Conservation (phyloP, 1,140 invertebrate species). For the Pseudomyrmex sp. region DNA sequence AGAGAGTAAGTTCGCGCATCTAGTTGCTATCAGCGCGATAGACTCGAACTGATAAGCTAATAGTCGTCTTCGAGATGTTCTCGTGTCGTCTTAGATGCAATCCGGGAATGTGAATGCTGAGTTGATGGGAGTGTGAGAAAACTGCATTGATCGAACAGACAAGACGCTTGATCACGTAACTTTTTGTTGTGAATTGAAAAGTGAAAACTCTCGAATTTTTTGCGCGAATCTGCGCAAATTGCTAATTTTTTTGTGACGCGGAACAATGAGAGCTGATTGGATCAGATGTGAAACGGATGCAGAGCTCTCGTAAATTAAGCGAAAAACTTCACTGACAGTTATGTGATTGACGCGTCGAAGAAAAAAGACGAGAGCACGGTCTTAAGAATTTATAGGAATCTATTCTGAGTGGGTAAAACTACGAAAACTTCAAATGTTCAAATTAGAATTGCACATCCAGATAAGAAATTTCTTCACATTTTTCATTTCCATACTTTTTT, state of each 20-base stretch:
- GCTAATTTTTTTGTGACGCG: slow-evolving; percentile 21
- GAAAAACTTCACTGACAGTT: slow-evolving; percentile 24
- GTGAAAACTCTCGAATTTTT: slow-evolving; percentile 37
- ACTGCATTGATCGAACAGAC: slow-evolving; percentile 9
- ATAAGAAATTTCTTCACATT: background rate
- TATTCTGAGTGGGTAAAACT: background rate
- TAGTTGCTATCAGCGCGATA: slow-evolving; percentile 16
- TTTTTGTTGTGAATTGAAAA: slow-evolving; percentile 8
- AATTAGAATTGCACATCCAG: background rate
- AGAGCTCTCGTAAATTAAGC: slow-evolving; percentile 1
- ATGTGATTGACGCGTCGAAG: slow-evolving; percentile 11
- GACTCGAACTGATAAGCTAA: slow-evolving; percentile 45
- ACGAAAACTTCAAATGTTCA: slow-evolving; percentile 32
- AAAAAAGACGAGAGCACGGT: background rate
- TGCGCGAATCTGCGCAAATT: slow-evolving; percentile 13
- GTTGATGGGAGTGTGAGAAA: background rate
- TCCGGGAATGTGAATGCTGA: slow-evolving; percentile 4
- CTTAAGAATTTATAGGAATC: slow-evolving; percentile 30
- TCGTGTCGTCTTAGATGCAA: background rate
- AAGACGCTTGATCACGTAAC: background rate
- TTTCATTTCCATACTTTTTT: background rate
- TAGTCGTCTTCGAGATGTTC: slow-evolving; percentile 19
- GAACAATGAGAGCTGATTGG: background rate
- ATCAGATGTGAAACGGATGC: slow-evolving; percentile 6
- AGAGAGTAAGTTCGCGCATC: background rate